A percentile compares a stretch with the other conserved stretches of the same genome.
Conservation (phyloP, 2,113 vertebrate genomes). For the Mirza zaza region DNA sequence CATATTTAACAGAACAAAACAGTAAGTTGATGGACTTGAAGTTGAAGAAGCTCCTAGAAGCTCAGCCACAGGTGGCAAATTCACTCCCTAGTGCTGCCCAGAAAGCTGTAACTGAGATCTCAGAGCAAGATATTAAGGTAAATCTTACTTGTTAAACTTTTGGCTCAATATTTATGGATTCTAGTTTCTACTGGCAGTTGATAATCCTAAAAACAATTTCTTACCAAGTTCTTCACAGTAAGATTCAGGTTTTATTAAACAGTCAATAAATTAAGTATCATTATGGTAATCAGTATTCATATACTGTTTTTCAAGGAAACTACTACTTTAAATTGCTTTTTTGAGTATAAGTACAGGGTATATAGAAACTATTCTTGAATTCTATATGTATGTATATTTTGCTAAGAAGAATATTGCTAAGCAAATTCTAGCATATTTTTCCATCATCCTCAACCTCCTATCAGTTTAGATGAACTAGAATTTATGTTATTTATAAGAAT, state of each 20-base stretch:
- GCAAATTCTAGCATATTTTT: conserved; percentile 14
- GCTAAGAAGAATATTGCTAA: conserved; percentile 48
- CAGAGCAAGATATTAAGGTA: conserved; percentile 87
- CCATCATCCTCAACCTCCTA: neutral
- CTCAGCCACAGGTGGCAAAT: conserved; percentile 89
- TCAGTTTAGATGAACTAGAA: conserved; percentile 45
- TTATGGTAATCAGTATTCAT: conserved; percentile 39
- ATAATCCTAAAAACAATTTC: conserved; percentile 72
- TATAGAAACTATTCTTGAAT: neutral
- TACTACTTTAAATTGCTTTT: conserved; percentile 23
- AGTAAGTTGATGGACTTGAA: conserved; percentile 93
- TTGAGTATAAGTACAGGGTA: neutral
- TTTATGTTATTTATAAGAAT: conserved; percentile 6
- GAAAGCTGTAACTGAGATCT: conserved; percentile 82
- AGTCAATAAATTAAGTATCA: neutral
- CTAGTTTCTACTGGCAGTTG: conserved; percentile 36
- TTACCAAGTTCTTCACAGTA: conserved; percentile 60
- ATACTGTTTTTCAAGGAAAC: neutral
- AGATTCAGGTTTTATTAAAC: conserved; percentile 38
- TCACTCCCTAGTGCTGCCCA: conserved; percentile 84
- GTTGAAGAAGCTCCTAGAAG: conserved; percentile 92
- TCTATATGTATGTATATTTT: conserved; percentile 39
- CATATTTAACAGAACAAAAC: conserved; percentile 90
- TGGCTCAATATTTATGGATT: conserved; percentile 58
- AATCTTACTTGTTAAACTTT: conserved; percentile 75